These are phyloP conservation scores for Lacerta agilis DNA, from an alignment of 2,797 vertebrate genomes.

Conservation along the genomic window DNA sequence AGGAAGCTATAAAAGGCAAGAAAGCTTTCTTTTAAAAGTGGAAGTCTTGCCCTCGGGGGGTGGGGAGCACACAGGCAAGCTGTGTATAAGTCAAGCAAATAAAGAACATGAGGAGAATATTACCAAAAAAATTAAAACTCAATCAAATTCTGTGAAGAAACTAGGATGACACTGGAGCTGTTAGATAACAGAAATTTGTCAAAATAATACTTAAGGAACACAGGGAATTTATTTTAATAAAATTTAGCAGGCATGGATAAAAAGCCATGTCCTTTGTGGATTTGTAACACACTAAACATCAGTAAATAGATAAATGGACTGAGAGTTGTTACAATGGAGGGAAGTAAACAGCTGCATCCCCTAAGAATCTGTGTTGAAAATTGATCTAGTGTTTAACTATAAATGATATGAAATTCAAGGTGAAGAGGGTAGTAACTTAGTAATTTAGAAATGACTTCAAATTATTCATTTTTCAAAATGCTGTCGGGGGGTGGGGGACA, in stretches of 20 bases:
- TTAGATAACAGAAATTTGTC: background rate
- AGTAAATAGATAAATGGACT: background rate
- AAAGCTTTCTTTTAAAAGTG: background rate
- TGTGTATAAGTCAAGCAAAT: background rate
- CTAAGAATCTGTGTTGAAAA: too few species aligned
- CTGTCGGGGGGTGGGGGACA: too few species aligned
- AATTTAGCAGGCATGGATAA: background rate
- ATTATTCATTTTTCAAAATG: background rate
- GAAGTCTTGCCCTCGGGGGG: background rate
- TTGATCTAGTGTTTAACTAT: background rate
- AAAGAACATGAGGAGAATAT: background rate
- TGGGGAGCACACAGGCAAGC: background rate
- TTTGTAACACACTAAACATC: background rate
- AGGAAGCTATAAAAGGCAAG: slow-evolving; percentile 1
- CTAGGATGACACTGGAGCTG: background rate
- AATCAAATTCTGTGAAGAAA: background rate
- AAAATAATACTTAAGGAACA: background rate
- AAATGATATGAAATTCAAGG: background rate
- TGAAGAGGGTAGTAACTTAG: background rate
- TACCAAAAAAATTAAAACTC: background rate
- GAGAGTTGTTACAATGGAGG: background rate
- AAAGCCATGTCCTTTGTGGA: background rate
- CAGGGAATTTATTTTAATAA: background rate
- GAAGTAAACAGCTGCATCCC: background rate
- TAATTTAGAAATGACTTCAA: background rate